Base-by-base conservation (phyloP, 2,113 vertebrate species). In the Trinectes maculatus region DNA sequence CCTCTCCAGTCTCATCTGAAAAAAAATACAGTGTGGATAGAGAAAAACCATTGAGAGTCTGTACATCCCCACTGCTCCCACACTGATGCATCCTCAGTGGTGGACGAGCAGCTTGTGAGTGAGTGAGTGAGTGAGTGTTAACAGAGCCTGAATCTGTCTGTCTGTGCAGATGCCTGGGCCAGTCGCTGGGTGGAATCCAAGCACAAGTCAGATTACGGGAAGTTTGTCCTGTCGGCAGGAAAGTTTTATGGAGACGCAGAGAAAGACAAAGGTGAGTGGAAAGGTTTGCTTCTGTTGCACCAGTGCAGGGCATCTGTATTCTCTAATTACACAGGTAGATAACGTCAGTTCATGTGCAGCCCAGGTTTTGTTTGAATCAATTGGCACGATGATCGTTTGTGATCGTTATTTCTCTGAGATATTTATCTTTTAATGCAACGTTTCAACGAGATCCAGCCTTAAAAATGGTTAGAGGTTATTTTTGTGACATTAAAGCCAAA, bases 191-290 rank as follows among this genome's bases (percentile, higher is more conserved):
- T 89, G 16, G 86, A 93, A 83, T 94, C 93, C 73, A 93, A 95
- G 79, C 91, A 93, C 74, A 95, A 89, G 74, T 85, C 82, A 0
- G 89, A 94, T 85, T 95, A 90, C 34, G 90, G 92, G 56, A 89
- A 91, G 87, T 95, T 96, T 86, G 82, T 92, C 47, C 85, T 94
- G 61, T 80, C 83, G 21, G 80, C 92, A 11, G 94, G 91, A 33
- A 94, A 92, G 83, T 94, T 95, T 84, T 94, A 91, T 46, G 91
- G 89, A 47, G 90, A 94, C 75, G 82, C 89, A 71, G 93, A 94
- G 69, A 94, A 94, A 66, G 90, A 93, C 84, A 93, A 94, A 94
- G 93, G 93, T 94, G 79, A 91, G 85, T 34, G 31, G 25, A 28
- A 39, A 40, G 24, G 33, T 44, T 37, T 9, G 16, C 12, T 10